phyloP scores from a whole-genome alignment of 2,888 invertebrate genomes.

The Cistogaster globosa region DNA sequence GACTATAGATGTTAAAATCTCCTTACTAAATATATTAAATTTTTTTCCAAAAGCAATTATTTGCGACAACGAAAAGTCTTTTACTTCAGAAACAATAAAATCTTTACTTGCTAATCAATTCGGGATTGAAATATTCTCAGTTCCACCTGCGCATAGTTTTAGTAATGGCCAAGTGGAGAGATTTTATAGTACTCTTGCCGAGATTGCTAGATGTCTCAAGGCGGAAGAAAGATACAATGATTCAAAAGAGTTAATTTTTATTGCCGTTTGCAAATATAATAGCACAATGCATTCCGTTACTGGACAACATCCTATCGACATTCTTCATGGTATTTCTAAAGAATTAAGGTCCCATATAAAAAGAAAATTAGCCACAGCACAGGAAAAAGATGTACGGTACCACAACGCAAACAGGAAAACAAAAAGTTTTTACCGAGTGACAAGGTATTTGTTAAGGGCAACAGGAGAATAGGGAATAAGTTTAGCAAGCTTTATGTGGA shows the following conservation, averaged over 20 bases:
- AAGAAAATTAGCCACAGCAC: slow-evolving; percentile 6
- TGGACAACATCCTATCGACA: background rate
- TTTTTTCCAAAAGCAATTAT: background rate
- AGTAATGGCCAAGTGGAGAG: background rate
- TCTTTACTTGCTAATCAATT: no score
- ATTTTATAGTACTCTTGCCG: slow-evolving; percentile 2
- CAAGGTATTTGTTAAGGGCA: background rate
- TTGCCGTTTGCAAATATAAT: background rate
- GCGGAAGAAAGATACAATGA: slow-evolving; percentile 1
- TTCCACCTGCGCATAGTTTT: background rate
- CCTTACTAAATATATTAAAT: background rate
- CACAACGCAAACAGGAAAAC: slow-evolving; percentile 4
- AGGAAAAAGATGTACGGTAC: slow-evolving; percentile 13
- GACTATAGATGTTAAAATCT: background rate
- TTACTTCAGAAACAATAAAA: no score
- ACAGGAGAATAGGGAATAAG: slow-evolving; percentile 26
- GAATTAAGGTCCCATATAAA: background rate
- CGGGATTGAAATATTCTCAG: background rate
- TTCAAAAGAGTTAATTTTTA: background rate
- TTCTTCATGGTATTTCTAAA: background rate
- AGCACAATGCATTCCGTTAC: background rate
- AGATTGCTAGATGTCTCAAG: background rate
- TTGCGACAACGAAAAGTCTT: slow-evolving; percentile 34
- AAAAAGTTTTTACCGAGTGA: background rate
- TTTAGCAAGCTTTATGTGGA: slow-evolving; percentile 18